These are phyloP conservation scores for Drosophila lacertosa DNA, from an alignment of 1,140 invertebrate genomes.

Conservation along the genomic window DNA sequence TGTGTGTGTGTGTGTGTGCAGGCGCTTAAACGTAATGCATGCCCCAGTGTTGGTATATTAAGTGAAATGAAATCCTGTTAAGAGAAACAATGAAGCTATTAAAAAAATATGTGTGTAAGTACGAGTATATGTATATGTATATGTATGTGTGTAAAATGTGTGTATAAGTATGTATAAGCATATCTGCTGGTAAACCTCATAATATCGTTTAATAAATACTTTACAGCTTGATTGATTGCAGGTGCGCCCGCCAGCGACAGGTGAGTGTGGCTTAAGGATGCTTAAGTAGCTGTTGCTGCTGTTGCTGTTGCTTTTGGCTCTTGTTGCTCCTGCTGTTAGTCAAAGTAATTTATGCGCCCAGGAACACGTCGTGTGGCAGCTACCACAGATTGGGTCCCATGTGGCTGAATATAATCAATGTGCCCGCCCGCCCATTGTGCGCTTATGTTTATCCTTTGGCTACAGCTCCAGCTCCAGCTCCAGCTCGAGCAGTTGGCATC, in stretches of 20 bases:
- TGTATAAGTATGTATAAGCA: conserved; percentile 20
- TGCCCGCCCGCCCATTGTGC: conserved; percentile 59
- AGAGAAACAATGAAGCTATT: conserved; percentile 79
- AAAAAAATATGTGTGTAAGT: conserved; percentile 55
- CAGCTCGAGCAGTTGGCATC: conserved; percentile 5
- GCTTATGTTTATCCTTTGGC: conserved; percentile 39
- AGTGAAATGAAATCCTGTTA: conserved; percentile 81
- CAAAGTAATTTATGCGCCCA: conserved; percentile 69
- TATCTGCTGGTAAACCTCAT: conserved; percentile 65
- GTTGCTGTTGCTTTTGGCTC: conserved; percentile 9
- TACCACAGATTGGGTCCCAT: conserved; percentile 73
- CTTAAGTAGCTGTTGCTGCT: conserved; percentile 52
- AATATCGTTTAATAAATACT: conserved; percentile 82
- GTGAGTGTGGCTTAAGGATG: conserved; percentile 55
- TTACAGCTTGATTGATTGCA: conserved; percentile 79
- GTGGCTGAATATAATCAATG: conserved; percentile 78
- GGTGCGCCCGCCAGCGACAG: conserved; percentile 55
- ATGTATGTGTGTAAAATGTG: neutral
- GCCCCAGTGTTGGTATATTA: conserved; percentile 59
- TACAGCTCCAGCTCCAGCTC: neutral
- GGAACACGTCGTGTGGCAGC: conserved; percentile 29
- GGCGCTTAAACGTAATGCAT: conserved; percentile 40
- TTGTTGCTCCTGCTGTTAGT: conserved; percentile 18
- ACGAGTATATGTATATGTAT: neutral
- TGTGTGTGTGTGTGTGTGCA: conserved; percentile 16